Evolutionary conservation across 2,888 invertebrate species (phyloP), one percentile per base, ranked within the genome.

Genomic region (Mesochorus sp.): DNA sequence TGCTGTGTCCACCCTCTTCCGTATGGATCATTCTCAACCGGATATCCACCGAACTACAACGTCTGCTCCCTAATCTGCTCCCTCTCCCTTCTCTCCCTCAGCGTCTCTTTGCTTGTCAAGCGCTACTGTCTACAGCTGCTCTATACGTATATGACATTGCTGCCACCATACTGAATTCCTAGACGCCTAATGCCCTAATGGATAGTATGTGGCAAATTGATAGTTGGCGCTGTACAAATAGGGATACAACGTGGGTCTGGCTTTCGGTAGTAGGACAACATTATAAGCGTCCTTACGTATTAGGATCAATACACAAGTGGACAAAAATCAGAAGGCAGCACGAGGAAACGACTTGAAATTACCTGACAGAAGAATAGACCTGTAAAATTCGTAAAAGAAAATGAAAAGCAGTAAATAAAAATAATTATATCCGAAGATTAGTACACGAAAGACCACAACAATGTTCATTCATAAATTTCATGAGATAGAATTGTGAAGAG

Each of bases 141-240:
- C 42, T 59, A 49, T 55, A 44, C 67, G 72, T 59, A 49, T 55
- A 44, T 70, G 72, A 51, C 47, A 77, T 53, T 37, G n/a, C 72
- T 57, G 75, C 31, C 53, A 47, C 55, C 62, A 55, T 55, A 37
- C 26, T 66, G 57, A 70, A 67, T 64, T 68, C 59, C 81, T 78
- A 82, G 85, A 84, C 84, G 82, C 77, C 62, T 86, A 86, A 87
- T 85, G 80, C 85, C 78, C 72, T 85, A 88, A 86, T 85, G 82
- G 86, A 88, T 85, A 83, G 81, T 82, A n/a, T n/a, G 82, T 81
- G 83, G 80, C 81, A 88, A 86, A 88, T 88, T 86, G 86, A 86
- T 87, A 87, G 85, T 85, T 82, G 84, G 80, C 80, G 73, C 81
- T 85, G 83, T 81, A 82, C 85, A 85, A 86, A 86, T 83, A 85